A percentile compares a stretch with the other conserved stretches of the same genome.
phyloP scores from a whole-genome alignment of 2,797 vertebrate species.

The Emydoidea blandingii region DNA sequence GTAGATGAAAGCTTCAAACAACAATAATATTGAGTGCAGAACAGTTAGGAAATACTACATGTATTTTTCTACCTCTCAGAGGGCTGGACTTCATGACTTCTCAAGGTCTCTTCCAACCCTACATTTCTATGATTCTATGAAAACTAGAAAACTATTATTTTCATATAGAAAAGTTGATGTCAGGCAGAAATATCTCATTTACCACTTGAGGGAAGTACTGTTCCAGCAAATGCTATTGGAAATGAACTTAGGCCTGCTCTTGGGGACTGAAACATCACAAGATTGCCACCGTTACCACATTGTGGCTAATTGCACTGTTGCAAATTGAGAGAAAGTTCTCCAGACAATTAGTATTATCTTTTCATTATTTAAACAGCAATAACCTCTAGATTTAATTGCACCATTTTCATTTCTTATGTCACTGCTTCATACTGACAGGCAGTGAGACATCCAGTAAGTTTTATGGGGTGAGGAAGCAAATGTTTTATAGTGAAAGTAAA shows the following conservation, averaged over 20 bases:
- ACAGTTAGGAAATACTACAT: neutral
- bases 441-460: neutral
- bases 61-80: neutral
- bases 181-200: neutral
- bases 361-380: slow-evolving; percentile 45
- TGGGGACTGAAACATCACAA: neutral
- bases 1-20: neutral
- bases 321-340: neutral
- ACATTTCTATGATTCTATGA: neutral
- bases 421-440: slow-evolving; percentile 1
- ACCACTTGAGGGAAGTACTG: slow-evolving; percentile 33
- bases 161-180: neutral
- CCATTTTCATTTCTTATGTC: slow-evolving; percentile 44
- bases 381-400: slow-evolving; percentile 46
- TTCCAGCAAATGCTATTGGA: neutral
- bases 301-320: neutral
- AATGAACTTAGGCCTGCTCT: neutral
- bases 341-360: slow-evolving; percentile 52
- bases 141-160: neutral
- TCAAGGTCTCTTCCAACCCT: neutral
- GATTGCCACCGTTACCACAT: neutral
- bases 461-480: slow-evolving; percentile 56
- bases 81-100: neutral
- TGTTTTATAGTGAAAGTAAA: slow-evolving; percentile 69
- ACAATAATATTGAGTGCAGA: neutral